Evolutionary conservation across 2,113 vertebrate species (phyloP), one percentile per base, ranked within the genome.

Genomic region (Erpornis zantholeuca): DNA sequence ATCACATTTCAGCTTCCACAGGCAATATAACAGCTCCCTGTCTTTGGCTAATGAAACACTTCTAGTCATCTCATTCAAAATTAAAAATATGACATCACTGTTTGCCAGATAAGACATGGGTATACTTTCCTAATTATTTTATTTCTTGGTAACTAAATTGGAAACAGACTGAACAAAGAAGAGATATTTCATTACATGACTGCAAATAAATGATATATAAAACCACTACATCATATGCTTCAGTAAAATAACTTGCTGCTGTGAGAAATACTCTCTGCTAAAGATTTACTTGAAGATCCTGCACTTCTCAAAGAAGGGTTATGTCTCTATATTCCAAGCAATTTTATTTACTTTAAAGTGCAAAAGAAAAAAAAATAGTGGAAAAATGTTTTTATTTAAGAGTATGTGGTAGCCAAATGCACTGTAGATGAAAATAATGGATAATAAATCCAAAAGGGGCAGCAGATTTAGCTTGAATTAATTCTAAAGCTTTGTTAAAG

Each of bases 401-500:
- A 52, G 15, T 63, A 16, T 36, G 31, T 47, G 35, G 22, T 56
- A 73, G 68, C 69, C 7, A 25, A 64, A 73, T 78, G 44, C 56
- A 52, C 20, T 12, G 0, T 28, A 25, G 47, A 78, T 93, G 56
- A 96, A 94, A 90, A 92, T 80, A 70, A 61, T 49, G 47, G 56
- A 29, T 88, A 90, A 88, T 77, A 91, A 83, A 93, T 83, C 52
- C 68, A 93, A 82, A 90, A 93, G 54, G 75, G 85, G 31, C 57
- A 86, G 59, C 82, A 89, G 68, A 85, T 73, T 90, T 82, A 87
- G 42, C 75, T 68, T 90, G 68, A 92, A 69, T 73, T 56, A 86
- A 93, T 86, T 69, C 40, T 82, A 82, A 84, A 81, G 86, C 92
- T 81, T 93, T 96, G 64, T 93, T 91, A 84, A 92, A 94, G 91